Evolutionary conservation across 2,888 invertebrate species (phyloP).

Genomic region (Perithous albicinctus): DNA sequence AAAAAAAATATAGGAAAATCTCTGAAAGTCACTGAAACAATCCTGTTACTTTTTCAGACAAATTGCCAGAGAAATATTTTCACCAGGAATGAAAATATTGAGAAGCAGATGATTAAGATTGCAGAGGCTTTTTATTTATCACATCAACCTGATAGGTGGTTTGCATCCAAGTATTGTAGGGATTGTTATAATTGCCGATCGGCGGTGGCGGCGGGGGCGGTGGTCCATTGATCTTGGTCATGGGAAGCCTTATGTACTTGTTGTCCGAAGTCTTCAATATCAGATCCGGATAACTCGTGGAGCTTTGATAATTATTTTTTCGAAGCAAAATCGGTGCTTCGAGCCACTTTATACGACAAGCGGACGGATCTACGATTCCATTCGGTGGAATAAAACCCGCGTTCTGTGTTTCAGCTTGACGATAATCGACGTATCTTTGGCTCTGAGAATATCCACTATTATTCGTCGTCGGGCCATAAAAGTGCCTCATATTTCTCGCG

Average conservation of each 20-base stretch:
- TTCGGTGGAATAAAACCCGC: constrained; percentile 36
- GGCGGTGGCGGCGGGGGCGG: too few relatives aligned
- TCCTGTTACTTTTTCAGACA: too few relatives aligned
- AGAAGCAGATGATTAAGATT: too few relatives aligned
- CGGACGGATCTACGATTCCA: constrained; percentile 44
- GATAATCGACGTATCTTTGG: constrained; percentile 47
- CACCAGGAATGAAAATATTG: too few relatives aligned
- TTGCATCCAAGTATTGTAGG: constrained; percentile 27
- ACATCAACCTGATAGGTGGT: constrained; percentile 57
- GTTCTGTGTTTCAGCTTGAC: constrained; percentile 35
- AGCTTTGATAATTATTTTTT: constrained; percentile 55
- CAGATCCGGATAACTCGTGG: constrained; percentile 61
- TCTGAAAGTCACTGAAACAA: too few relatives aligned
- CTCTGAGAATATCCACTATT: constrained; percentile 54
- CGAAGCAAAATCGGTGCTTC: constrained; percentile 66
- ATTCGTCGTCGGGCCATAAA: constrained; percentile 56
- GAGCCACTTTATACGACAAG: constrained; percentile 69
- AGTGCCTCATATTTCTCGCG: constrained; percentile 68
- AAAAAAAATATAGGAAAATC: too few relatives aligned
- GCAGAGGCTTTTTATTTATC: too few relatives aligned
- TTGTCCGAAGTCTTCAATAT: constrained; percentile 69
- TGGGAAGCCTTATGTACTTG: constrained; percentile 71
- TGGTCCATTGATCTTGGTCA: constrained; percentile 66
- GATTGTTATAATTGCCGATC: constrained; percentile 22
- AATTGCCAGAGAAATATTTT: too few relatives aligned